Evolutionary conservation across 2,113 vertebrate genomes (phyloP).

Genomic region (Gambusia affinis): DNA sequence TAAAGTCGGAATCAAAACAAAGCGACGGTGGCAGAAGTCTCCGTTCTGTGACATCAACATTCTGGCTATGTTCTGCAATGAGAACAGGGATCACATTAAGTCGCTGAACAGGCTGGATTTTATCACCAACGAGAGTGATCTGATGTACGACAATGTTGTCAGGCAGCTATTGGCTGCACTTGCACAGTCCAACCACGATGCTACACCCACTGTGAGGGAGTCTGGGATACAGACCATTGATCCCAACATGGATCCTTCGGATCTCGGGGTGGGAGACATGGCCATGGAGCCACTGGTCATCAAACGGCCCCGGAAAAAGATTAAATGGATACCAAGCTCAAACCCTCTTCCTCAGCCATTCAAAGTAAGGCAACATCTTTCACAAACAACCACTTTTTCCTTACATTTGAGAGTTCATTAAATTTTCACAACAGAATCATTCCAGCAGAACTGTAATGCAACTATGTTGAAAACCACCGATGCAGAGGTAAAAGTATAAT

Average conservation of each 20-base stretch:
- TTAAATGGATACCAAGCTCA: slow-evolving; percentile 93
- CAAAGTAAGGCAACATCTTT: slow-evolving; percentile 75
- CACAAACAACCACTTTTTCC: neutral
- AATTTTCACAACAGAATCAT: neutral
- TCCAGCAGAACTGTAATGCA: neutral
- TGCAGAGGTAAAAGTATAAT: neutral
- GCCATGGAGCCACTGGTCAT: slow-evolving; percentile 88
- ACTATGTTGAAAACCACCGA: neutral
- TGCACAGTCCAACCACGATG: slow-evolving; percentile 96
- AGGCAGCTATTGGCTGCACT: slow-evolving; percentile 93
- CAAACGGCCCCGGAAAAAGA: slow-evolving; percentile 95
- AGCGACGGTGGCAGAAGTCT: slow-evolving; percentile 96
- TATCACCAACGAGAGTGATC: slow-evolving; percentile 97
- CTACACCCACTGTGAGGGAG: slow-evolving; percentile 93
- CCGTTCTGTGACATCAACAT: slow-evolving; percentile 99
- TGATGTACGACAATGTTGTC: slow-evolving; percentile 99
- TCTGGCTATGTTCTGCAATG: slow-evolving; percentile 98
- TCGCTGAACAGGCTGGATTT: slow-evolving; percentile 97
- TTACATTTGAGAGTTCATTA: neutral
- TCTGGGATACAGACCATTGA: slow-evolving; percentile 92
- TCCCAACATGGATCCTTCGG: slow-evolving; percentile 88
- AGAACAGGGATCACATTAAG: slow-evolving; percentile 99
- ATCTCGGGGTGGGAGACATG: slow-evolving; percentile 86
- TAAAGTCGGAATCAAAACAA: slow-evolving; percentile 97
- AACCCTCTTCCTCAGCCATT: slow-evolving; percentile 96